Conservation (phyloP, 2,888 invertebrate species). For the Glaucopsyche alexis region DNA sequence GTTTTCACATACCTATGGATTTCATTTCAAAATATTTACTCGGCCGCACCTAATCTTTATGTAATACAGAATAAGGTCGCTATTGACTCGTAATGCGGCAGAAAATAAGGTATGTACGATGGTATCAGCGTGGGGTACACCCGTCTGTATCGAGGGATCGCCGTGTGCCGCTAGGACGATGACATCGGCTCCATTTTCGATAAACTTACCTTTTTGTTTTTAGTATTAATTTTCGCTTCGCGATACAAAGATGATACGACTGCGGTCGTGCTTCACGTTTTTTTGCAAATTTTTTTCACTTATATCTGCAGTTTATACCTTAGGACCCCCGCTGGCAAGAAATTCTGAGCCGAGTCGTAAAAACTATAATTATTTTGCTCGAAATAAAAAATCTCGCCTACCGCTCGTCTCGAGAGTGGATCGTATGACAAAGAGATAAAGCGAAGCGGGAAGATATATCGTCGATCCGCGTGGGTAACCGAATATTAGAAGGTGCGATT, state of each 20-base stretch:
- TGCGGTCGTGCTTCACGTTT: conserved; percentile 41
- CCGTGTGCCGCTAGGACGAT: conserved; percentile 57
- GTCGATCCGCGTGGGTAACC: conserved; percentile 33
- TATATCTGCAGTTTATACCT: conserved; percentile 32
- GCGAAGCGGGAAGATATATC: conserved; percentile 23
- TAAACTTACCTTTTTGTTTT: conserved; percentile 60
- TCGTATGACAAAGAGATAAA: conserved; percentile 15
- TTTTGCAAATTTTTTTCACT: conserved; percentile 38
- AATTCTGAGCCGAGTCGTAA: conserved; percentile 34
- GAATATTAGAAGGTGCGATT: conserved; percentile 31
- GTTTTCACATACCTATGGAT: conserved; percentile 41
- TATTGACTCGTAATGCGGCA: conserved; percentile 29
- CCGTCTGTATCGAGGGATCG: conserved; percentile 60
- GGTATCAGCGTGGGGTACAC: conserved; percentile 44
- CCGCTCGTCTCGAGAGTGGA: background rate
- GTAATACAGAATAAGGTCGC: conserved; percentile 34
- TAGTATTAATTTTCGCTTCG: conserved; percentile 67
- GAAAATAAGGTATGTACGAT: conserved; percentile 44
- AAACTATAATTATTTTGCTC: conserved; percentile 27
- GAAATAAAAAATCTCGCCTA: conserved; percentile 9
- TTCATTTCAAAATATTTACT: conserved; percentile 38
- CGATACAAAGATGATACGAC: conserved; percentile 55
- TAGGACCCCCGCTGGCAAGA: conserved; percentile 37
- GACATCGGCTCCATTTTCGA: conserved; percentile 69
- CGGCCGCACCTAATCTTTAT: conserved; percentile 30